Conservation (phyloP, 2,888 invertebrate species). For the Cheilosia scutellata region DNA sequence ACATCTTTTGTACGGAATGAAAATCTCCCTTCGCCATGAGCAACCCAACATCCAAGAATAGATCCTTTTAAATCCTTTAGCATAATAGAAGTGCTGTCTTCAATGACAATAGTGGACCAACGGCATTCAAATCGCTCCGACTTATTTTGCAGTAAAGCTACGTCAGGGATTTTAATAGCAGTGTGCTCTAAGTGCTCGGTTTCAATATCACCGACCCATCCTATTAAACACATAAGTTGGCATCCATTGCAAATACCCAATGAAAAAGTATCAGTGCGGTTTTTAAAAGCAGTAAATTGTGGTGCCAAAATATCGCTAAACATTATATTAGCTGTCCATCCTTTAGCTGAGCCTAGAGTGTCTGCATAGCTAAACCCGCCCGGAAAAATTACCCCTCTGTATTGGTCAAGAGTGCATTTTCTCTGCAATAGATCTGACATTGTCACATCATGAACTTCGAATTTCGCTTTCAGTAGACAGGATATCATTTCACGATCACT, state of each 20-base stretch:
- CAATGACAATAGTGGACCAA: constrained; percentile 91
- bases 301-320: constrained; percentile 90
- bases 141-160: constrained; percentile 92
- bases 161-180: constrained; percentile 85
- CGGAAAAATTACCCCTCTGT: constrained; percentile 96
- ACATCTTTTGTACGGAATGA: constrained; percentile 85
- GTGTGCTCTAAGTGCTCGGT: constrained; percentile 11
- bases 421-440: constrained; percentile 94
- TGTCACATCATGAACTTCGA: constrained; percentile 96
- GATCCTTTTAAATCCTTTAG: constrained; percentile 94
- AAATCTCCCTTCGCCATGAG: constrained; percentile 97
- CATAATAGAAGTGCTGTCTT: constrained; percentile 90
- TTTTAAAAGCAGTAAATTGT: constrained; percentile 91
- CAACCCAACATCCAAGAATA: constrained; percentile 97
- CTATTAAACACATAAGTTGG: constrained; percentile 96
- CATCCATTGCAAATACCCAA: constrained; percentile 99
- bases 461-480: constrained; percentile 93
- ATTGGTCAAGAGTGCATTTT: constrained; percentile 89
- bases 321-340: constrained; percentile 97
- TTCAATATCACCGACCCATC: constrained; percentile 91
- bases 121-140: constrained; percentile 94
- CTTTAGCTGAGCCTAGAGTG: constrained; percentile 98
- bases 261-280: constrained; percentile 93
- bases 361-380: constrained; percentile 99
- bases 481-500: constrained; percentile 99